phyloP scores from a whole-genome alignment of 2,113 vertebrate species.

The Oceanites oceanicus region DNA sequence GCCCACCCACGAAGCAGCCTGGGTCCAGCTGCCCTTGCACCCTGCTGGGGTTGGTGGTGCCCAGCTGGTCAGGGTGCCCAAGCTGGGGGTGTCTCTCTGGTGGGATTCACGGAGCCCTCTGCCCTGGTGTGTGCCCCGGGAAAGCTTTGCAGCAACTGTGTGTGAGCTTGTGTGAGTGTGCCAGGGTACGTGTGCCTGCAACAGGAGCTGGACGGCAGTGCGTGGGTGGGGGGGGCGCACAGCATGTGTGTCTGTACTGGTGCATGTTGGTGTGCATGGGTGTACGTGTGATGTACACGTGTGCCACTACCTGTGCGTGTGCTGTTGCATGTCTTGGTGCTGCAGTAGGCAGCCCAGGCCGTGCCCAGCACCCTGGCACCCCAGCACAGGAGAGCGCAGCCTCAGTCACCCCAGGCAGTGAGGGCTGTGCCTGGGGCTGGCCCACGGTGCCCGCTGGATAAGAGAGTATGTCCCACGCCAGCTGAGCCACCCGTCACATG shows the following conservation, averaged over 20 bases:
- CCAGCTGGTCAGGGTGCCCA: background rate
- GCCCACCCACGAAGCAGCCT: background rate
- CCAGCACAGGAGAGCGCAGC: fast-evolving
- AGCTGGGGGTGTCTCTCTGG: fast-evolving
- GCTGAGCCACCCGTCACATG: background rate
- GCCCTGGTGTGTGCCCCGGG: background rate
- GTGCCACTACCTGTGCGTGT: background rate
- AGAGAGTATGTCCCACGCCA: background rate
- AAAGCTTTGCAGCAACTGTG: background rate
- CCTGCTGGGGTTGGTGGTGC: background rate
- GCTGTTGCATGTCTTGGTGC: background rate
- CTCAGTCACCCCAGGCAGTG: background rate
- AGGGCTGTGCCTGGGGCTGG: background rate
- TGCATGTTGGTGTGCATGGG: fast-evolving
- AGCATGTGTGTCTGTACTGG: background rate
- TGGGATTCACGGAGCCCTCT: background rate
- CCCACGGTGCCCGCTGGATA: background rate
- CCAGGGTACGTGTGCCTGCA: fast-evolving
- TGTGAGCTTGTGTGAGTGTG: background rate
- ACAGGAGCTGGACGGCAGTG: background rate
- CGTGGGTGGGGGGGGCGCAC: too few species aligned
- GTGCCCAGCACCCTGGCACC: background rate
- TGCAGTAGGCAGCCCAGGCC: fast-evolving
- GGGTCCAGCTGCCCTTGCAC: background rate
- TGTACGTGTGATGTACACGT: background rate